Evolutionary conservation across 2,797 vertebrate genomes (phyloP).

Genomic region (Catharus ustulatus): DNA sequence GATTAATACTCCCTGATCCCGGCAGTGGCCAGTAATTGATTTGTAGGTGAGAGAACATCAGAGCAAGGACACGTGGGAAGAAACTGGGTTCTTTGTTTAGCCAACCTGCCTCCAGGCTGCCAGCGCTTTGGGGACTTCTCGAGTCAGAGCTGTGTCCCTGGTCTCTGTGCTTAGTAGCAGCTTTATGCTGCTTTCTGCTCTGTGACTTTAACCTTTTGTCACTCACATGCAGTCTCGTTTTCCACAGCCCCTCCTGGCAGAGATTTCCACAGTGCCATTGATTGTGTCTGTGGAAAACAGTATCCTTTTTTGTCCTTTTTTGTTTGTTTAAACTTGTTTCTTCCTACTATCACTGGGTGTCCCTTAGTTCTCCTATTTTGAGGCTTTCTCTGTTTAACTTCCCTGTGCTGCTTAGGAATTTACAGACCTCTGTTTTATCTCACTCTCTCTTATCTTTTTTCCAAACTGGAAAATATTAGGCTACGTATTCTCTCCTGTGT

Average conservation of each 20-base stretch:
- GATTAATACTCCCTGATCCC: neutral
- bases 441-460: slow-evolving; percentile 9
- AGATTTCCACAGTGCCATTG: neutral
- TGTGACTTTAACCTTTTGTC: neutral
- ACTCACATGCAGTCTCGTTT: neutral
- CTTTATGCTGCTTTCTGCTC: neutral
- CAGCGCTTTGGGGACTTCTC: neutral
- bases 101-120: neutral
- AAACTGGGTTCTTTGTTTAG: neutral
- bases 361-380: neutral
- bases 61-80: neutral
- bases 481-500: neutral
- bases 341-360: neutral
- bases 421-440: neutral
- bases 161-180: fast-evolving
- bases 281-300: neutral
- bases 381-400: slow-evolving; percentile 2
- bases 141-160: neutral
- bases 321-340: neutral
- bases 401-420: neutral
- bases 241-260: neutral
- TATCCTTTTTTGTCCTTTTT: neutral
- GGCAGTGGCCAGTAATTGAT: neutral
- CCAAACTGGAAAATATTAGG: slow-evolving; percentile 11
- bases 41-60: fast-evolving